Conservation (phyloP, 1,140 invertebrate species). For the Stegodyphus dumicola region DNA sequence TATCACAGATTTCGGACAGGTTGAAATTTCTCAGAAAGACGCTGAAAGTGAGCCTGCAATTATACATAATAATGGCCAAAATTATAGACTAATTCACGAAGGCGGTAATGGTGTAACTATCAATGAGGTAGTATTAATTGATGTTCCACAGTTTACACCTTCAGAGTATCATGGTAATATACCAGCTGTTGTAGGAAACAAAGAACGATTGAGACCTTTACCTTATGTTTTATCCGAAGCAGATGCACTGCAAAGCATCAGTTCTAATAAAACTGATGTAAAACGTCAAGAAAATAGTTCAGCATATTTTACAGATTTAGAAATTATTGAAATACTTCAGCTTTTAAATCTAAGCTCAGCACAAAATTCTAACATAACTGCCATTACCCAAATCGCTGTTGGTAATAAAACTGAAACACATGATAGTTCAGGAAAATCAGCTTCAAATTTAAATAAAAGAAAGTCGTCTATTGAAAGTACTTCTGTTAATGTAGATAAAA, state of each 20-base stretch:
- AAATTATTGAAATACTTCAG: neutral
- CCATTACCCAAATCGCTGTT: neutral
- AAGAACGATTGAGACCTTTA: neutral
- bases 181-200: neutral
- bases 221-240: conserved; percentile 3
- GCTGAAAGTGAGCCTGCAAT: neutral
- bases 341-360: too few relatives aligned
- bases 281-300: neutral
- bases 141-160: conserved; percentile 36
- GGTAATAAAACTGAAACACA: neutral
- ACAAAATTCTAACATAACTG: neutral
- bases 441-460: neutral
- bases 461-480: neutral
- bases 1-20: too few relatives aligned
- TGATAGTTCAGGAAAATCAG: neutral
- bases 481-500: neutral
- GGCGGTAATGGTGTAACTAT: neutral
- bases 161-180: conserved; percentile 37
- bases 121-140: conserved; percentile 18
- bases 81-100: neutral
- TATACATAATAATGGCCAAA: conserved; percentile 5
- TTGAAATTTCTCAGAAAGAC: conserved; percentile 6
- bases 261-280: neutral
- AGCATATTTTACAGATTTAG: neutral
- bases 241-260: neutral